Base-by-base conservation (phyloP, 2,113 vertebrate genomes). In the Tenebrosternarchus preto region DNA sequence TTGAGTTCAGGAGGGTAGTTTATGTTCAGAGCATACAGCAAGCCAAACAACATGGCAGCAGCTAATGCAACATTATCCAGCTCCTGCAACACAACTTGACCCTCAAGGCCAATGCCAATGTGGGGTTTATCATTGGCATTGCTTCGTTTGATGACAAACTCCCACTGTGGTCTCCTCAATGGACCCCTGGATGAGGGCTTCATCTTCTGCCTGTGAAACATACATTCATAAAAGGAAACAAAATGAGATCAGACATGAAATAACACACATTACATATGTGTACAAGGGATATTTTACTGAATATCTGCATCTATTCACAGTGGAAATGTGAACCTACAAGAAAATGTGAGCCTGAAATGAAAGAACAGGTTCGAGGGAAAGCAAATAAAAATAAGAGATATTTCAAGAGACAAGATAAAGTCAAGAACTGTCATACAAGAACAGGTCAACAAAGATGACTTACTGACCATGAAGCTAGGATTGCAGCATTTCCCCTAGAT, bases 21-120 rank as follows among this genome's bases (percentile, higher is more conserved):
- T 53, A 86, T 31, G 17, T 82, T 77, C 25, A 86, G 17, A 61
- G 63, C 77, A 70, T 84, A 80, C 71, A 79, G 75, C 27, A 84
- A 27, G n/a, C 60, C 74, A 60, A 84, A 72, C 43, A 85, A 71
- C 75, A 87, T 77, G 50, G 33, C 17, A 4, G 79, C n/a, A 33
- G 43, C 80, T 80, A 81, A 77, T 59, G 69, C 27, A n/a, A 84
- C 46, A 17, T 74, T 80, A 55, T 57, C 77, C 66, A 74, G 36
- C 25, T 77, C 12, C 2, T 70, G 43, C 39, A 46, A 46, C 70
- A 84, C 46, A 59, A 57, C 57, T 72, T 84, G 43, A 68, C 70
- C 31, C 79, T 81, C 27, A 7, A 59, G 66, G 56, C 84, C 61
- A 15, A 78, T 77, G 31, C 67, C 67, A 36, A 70, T 61, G 78